Evolutionary conservation across 2,797 vertebrate genomes (phyloP).

Genomic region (Chloroceryle amazona): DNA sequence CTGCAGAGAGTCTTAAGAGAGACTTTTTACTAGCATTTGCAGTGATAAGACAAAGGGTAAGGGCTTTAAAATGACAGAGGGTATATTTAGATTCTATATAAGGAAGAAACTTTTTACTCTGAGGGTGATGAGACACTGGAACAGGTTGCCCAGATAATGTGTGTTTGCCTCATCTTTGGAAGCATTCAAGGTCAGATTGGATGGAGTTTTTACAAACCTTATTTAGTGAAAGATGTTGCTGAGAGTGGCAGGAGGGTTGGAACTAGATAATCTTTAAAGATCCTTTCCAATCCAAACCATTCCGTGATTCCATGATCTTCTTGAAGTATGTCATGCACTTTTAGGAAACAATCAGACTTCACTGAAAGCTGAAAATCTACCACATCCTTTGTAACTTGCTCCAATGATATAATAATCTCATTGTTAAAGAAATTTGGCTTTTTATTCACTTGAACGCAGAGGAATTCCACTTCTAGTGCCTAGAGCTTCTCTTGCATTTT

Average conservation of each 20-base stretch:
- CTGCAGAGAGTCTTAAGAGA: background rate
- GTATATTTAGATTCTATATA: background rate
- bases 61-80: background rate
- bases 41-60: background rate
- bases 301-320: background rate
- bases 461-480: background rate
- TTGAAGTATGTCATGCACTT: background rate
- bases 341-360: background rate
- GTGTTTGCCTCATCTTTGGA: background rate
- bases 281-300: background rate
- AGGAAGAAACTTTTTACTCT: background rate
- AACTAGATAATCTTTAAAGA: background rate
- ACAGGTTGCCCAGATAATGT: background rate
- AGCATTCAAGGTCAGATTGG: background rate
- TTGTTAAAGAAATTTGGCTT: background rate
- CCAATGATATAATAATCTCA: background rate
- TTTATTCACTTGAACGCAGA: background rate
- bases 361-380: background rate
- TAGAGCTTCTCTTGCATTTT: background rate
- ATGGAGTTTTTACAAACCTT: background rate
- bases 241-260: rapidly evolving
- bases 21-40: background rate
- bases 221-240: background rate
- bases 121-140: background rate
- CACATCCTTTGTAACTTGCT: background rate